A percentile compares a stretch with the other conserved stretches of the same genome.
phyloP scores from a whole-genome alignment of 2,888 invertebrate species.

The Phyllotreta cruciferae region DNA sequence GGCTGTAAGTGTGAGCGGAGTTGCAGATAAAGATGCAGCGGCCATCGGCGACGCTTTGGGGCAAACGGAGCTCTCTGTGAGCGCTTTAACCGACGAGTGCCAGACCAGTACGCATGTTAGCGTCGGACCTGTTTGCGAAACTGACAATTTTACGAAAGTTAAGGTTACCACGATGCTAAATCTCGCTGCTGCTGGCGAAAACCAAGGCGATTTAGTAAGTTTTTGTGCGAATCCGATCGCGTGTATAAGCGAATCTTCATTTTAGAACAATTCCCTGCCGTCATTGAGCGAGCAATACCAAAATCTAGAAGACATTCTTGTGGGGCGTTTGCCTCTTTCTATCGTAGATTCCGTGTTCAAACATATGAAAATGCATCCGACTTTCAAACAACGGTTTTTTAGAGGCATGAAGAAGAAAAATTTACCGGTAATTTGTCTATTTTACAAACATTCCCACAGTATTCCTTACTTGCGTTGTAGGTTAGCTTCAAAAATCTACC shows the following conservation, averaged over 20 bases:
- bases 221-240: too few species aligned
- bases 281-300: slow-evolving; percentile 25
- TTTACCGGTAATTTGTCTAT: slow-evolving; percentile 7
- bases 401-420: slow-evolving; percentile 22
- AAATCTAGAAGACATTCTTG: slow-evolving; percentile 36
- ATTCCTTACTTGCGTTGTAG: slow-evolving; percentile 9
- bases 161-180: slow-evolving; percentile 10
- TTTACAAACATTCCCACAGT: neutral
- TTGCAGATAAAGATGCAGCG: neutral
- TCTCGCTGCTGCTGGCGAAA: slow-evolving; percentile 4
- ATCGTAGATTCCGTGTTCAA: slow-evolving; percentile 38
- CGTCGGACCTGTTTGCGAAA: slow-evolving; percentile 8
- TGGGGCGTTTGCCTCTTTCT: slow-evolving; percentile 35
- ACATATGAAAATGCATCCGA: slow-evolving; percentile 32
- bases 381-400: slow-evolving; percentile 21
- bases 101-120: slow-evolving; percentile 5
- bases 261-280: neutral
- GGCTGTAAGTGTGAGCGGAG: neutral
- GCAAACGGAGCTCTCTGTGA: slow-evolving; percentile 35
- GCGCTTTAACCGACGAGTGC: slow-evolving; percentile 10
- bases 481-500: slow-evolving; percentile 20
- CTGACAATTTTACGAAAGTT: slow-evolving; percentile 7
- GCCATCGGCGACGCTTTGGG: neutral
- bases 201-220: slow-evolving; percentile 9
- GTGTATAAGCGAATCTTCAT: neutral